Evolutionary conservation across 2,113 vertebrate genomes (phyloP), one percentile per base, ranked within the genome.

Genomic region (Parus major): DNA sequence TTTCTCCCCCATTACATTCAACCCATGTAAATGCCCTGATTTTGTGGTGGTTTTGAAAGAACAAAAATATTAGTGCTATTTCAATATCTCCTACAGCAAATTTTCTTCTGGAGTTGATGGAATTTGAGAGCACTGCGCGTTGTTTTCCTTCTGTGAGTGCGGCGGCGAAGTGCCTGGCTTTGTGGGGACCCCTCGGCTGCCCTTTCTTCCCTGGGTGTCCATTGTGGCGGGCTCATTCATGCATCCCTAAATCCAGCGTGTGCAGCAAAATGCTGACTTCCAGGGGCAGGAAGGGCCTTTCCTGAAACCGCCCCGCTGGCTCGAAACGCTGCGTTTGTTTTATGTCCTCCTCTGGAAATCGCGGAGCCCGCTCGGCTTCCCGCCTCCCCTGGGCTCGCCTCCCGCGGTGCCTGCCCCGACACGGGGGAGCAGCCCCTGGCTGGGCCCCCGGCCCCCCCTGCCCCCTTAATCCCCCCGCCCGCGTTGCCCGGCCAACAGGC

Each of bases 401-500:
- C 82, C 75, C 52, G 82, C 96, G 84, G 91, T 95, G 90, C 82
- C 68, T 35, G 71, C 39, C 85, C 33, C 2, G 19, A 24, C 33
- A n/a, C 21, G 68, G 57, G 46, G 92, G 79, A 59, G 77, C 46
- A 66, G 66, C 91, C 89, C 86, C 78, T 6, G 8, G 60, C 17
- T 4, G 86, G 85, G 7, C 82, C 93, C 70, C 84, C 96, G 82
- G n/a, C 59, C 92, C 73, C 50, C 92, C 89, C 90, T 39, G 63
- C 75, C 94, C 95, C 96, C 95, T 88, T 98, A 97, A 97, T 97
- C 98, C 96, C 88, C 82, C 94, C 95, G 70, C 96, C 97, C 82
- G 68, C 68, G 99, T 99, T 99, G 98, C 98, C 98, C 73, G 88
- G 98, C 98, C 96, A 98, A 99, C 98, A 96, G 98, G 96, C 98